Base-by-base conservation (phyloP, 2,797 vertebrate genomes). In the Ctenochaetus hawaiiensis region DNA sequence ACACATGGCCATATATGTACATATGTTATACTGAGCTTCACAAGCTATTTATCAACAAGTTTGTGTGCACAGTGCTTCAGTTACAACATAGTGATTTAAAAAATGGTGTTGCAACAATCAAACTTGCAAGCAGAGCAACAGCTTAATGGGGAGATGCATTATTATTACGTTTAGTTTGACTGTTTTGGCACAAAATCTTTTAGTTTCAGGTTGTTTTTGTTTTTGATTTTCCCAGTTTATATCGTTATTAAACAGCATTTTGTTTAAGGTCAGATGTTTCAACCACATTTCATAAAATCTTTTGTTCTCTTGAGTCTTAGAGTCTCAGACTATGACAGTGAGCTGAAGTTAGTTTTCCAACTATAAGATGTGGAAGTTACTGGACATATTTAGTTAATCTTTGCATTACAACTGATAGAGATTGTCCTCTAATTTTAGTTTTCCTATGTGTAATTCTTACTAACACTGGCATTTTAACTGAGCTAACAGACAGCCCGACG, bases 1-100 rank as follows among this genome's bases (percentile, higher is more conserved):
- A 75, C 41, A 68, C 18, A 62, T 17, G 49, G 26, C 64, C 64
- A 64, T 16, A 18, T 3, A 61, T 52, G 45, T 7, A n/a, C 62
- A 68, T 41, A 52, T 8, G 34, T 13, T 30, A 48, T 37, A 10
- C n/a, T 23, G n/a, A 14, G 20, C 11, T 80, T 22, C 53, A 48
- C 41, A 11, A 22, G 11, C 7, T 30, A 22, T 48, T 37, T 54
- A 26, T 51, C 17, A 26, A 5, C n/a, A 14, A n/a, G 6, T 64
- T 51, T 63, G 48, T 64, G 74, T 18, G 43, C 16, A 34, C 57
- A 53, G 51, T 13, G 8, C 39, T 67, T 39, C n/a, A 22, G 11
- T 39, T 47, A 34, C 23, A 67, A 45, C 12, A 8, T 58, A 16
- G 9, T 62, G 26, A 76, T 68, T 17, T 54, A n/a, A 16, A n/a